Base-by-base conservation (phyloP, 2,888 invertebrate species). In the Oxycera nigricornis region DNA sequence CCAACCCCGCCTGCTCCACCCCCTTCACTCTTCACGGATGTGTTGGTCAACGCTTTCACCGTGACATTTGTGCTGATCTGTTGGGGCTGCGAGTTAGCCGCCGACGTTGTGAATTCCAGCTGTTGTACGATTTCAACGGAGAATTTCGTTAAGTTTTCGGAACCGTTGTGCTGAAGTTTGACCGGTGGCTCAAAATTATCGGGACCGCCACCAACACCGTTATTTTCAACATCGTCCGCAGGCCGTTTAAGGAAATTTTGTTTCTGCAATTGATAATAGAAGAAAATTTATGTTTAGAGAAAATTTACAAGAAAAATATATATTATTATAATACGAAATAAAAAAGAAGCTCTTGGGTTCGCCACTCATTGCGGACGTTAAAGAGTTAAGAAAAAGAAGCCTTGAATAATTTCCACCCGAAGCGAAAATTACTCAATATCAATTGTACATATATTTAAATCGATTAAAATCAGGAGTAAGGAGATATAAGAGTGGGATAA, bases 101-200 rank as follows among this genome's bases (percentile, higher is more conserved):
- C 92, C 61, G 93, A 94, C 52, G 94, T 94, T 77, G 94, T 94
- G 83, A 95, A 95, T 84, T 96, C 94, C 73, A 94, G 87, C 84
- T 94, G 95, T 84, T 96, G 96, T 24, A 96, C 95, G 80, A 96
- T 96, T 86, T 96, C 95, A 76, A 96, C 95, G 2, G 94, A 94
- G 86, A 96, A 95, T 84, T 95, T 95, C 77, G 91, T 90, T 82
- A 86, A 83, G 82, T 85, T 84, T 80, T 86, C 86, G 28, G 85
- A 83, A 75, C 84, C 82, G 88, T 90, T 83, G 88, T 91, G 84
- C 82, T 90, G 90, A 80, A 91, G 86, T 85, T 94, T 94, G 76
- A 93, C 91, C 75, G 93, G 92, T 67, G 93, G 93, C 83, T 93
- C 93, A 79, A 82, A 85, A 78, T 81, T 84, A 74, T 85, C 85